Percentiles rank a stretch among this genome's conserved stretches.
These are phyloP conservation scores for Sebastes fasciatus DNA, from an alignment of 2,113 vertebrate species.

Conservation along the genomic window DNA sequence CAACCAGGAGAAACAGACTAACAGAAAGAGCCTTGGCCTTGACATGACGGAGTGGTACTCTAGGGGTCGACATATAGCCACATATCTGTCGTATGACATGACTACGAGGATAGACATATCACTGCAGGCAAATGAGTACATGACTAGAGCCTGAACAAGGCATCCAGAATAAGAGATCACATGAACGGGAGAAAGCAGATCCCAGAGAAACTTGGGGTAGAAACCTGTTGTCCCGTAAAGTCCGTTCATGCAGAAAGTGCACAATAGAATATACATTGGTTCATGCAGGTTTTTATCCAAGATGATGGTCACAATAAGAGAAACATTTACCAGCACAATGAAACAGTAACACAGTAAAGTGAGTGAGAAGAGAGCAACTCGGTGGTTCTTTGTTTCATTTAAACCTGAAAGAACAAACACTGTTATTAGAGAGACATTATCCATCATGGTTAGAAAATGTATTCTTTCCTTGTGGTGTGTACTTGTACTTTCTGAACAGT, in stretches of 20 bases:
- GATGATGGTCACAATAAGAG: conserved; percentile 51
- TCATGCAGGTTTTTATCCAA: conserved; percentile 65
- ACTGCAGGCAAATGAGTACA: conserved; percentile 46
- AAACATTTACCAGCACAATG: conserved; percentile 41
- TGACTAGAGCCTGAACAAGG: conserved; percentile 42
- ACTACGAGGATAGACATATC: conserved; percentile 59
- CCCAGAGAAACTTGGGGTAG: conserved; percentile 61
- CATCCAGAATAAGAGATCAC: conserved; percentile 59
- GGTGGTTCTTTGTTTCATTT: conserved; percentile 14
- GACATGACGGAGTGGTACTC: conserved; percentile 62
- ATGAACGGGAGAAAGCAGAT: conserved; percentile 53
- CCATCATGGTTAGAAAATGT: neutral
- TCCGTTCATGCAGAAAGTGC: conserved; percentile 58
- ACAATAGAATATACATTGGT: conserved; percentile 68
- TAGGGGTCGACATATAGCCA: conserved; percentile 68
- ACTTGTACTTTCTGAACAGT: neutral
- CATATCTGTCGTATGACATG: conserved; percentile 66
- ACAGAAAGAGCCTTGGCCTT: conserved; percentile 12
- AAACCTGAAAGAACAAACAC: conserved; percentile 55
- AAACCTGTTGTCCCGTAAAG: conserved; percentile 65
- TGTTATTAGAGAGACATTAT: conserved; percentile 26
- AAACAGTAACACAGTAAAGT: conserved; percentile 56
- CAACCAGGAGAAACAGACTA: conserved; percentile 39
- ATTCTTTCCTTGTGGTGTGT: neutral
- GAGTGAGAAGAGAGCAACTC: conserved; percentile 30